phyloP scores from a whole-genome alignment of 2,113 vertebrate species.

The Ageneiosus marmoratus region DNA sequence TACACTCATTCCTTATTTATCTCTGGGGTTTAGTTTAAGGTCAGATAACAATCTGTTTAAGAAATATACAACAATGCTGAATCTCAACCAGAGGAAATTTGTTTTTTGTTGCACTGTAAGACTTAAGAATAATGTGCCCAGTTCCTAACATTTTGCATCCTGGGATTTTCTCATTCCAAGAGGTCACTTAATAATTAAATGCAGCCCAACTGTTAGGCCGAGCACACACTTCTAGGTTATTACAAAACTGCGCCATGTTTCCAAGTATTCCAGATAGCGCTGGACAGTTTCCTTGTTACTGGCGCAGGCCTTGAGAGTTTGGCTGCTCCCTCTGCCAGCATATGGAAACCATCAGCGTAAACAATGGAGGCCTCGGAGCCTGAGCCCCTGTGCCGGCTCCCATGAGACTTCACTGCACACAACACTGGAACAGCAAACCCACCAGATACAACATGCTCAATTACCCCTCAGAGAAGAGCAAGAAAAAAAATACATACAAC shows the following conservation, averaged over 20 bases:
- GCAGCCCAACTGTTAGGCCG: constrained; percentile 37
- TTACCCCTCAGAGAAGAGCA: constrained; percentile 70
- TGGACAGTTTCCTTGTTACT: constrained; percentile 73
- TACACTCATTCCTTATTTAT: neutral
- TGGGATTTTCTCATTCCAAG: constrained; percentile 39
- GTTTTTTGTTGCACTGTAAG: neutral
- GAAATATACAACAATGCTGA: constrained; percentile 24
- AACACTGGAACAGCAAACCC: constrained; percentile 81
- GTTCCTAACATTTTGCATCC: constrained; percentile 39
- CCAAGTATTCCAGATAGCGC: constrained; percentile 77
- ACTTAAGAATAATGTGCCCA: constrained; percentile 21
- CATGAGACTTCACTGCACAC: constrained; percentile 79
- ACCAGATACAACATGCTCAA: constrained; percentile 78
- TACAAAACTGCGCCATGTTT: constrained; percentile 68
- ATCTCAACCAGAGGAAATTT: constrained; percentile 9
- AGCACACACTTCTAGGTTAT: constrained; percentile 56
- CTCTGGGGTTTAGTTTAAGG: neutral
- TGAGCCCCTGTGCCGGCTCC: constrained; percentile 80
- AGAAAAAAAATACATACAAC: constrained; percentile 65
- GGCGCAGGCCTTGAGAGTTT: constrained; percentile 73
- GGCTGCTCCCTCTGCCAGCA: constrained; percentile 82
- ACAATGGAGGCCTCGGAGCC: constrained; percentile 89
- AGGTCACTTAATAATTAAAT: constrained; percentile 52
- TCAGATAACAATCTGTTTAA: constrained; percentile 10
- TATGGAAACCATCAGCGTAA: constrained; percentile 95